Evolutionary conservation across 2,888 invertebrate species (phyloP).

Genomic region (Papilio elwesi): DNA sequence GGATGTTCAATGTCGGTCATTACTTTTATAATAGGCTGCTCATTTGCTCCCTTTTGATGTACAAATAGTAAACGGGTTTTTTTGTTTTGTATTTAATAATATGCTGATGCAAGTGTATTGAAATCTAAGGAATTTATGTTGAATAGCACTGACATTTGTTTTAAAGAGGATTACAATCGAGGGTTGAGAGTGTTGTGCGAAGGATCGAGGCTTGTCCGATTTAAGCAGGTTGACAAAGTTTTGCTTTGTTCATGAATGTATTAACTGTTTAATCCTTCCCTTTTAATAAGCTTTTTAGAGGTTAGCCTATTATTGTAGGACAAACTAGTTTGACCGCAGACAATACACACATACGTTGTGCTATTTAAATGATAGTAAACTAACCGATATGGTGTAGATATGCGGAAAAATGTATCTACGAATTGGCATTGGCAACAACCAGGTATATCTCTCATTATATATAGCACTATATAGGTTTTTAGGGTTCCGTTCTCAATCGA

Average conservation of each 20-base stretch:
- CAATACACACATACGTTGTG: neutral
- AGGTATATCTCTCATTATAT: too few relatives aligned
- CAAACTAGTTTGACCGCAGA: neutral
- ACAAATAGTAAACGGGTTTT: too few relatives aligned
- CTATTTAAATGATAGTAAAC: too few relatives aligned
- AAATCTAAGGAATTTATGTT: neutral
- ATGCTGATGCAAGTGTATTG: neutral
- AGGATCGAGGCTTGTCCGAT: neutral
- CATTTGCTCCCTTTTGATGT: too few relatives aligned
- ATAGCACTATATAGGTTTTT: too few relatives aligned
- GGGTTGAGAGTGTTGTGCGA: neutral
- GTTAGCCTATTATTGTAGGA: conserved; percentile 1
- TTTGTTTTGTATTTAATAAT: too few relatives aligned
- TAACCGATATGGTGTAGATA: too few relatives aligned
- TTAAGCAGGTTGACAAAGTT: conserved; percentile 6
- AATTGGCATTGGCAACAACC: too few relatives aligned
- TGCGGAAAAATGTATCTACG: too few relatives aligned
- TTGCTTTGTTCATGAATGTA: neutral
- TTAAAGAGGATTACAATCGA: neutral
- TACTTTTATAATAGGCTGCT: too few relatives aligned
- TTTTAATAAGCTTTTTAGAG: conserved; percentile 2
- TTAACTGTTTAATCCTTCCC: neutral
- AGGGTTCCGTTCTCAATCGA: too few relatives aligned
- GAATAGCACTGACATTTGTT: neutral
- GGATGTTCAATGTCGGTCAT: too few relatives aligned